Base-by-base conservation (phyloP, 2,797 vertebrate species). In the Liasis olivaceus region DNA sequence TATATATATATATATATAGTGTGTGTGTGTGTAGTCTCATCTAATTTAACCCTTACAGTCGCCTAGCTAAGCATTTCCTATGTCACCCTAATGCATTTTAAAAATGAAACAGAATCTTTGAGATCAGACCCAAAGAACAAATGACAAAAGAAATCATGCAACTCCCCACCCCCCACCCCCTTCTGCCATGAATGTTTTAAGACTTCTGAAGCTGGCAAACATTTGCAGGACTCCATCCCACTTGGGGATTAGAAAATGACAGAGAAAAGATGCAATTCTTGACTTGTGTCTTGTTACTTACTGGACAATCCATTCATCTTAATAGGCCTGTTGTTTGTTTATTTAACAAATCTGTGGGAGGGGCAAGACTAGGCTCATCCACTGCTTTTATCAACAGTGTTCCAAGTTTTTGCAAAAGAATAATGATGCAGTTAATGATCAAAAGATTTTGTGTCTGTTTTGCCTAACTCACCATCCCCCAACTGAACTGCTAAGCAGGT, bases 201-300 rank as follows among this genome's bases (percentile, higher is more conserved):
- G 31, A 1, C 0, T n/a, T 93, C 92, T 22, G 60, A 56, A 0
- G 0, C 72, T 90, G 66, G 58, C 86, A 84, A 0, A n/a, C 47
- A 47, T 26, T 87, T 90, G 64, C 0, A 0, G 36, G 47, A 20
- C 11, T 92, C 66, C 90, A 81, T 88, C 87, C 62, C 62, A 85
- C 58, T 89, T 28, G 2, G 77, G 77, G 87, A 90, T 90, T 22
- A 87, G 92, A 94, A 95, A 91, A 77, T 87, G 89, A 85, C 64
- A 84, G n/a, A 22, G 60, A 22, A 47, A 89, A 28, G 42, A 2
- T 63, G 8, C 14, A 66, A n/a, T 51, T 4, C 64, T 54, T 81
- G 63, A 88, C 42, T 54, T 58, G 1, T 54, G 9, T 26, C 14
- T 31, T 87, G 17, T 77, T 47, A 72, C 14, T 14, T 88, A 17